Conservation (phyloP, 2,113 vertebrate genomes). For the Pedionomus torquatus region DNA sequence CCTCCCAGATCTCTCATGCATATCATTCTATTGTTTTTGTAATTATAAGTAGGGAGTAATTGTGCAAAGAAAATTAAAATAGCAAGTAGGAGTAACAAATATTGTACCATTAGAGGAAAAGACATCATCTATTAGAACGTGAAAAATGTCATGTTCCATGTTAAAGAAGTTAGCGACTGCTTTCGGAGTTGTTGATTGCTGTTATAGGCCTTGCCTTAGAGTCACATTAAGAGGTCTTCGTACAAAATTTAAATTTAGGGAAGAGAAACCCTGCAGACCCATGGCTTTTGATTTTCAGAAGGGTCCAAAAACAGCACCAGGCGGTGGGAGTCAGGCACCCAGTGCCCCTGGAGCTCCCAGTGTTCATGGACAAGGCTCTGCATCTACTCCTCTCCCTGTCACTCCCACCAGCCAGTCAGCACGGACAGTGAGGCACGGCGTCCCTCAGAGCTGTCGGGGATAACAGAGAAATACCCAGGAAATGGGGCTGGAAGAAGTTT, state of each 20-base stretch:
- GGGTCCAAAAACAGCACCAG: neutral
- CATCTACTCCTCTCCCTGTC: rapidly evolving
- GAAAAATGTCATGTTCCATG: neutral
- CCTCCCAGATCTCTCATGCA: conserved; percentile 35
- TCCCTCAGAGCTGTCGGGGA: neutral
- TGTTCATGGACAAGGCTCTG: neutral
- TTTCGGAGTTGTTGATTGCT: neutral
- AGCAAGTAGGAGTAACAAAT: conserved; percentile 50
- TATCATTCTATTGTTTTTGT: conserved; percentile 47
- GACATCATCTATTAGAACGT: neutral
- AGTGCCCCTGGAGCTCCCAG: neutral
- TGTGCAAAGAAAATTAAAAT: conserved; percentile 39
- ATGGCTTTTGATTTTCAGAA: neutral
- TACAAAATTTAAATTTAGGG: neutral
- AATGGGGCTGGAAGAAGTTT: neutral
- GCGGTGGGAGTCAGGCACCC: neutral
- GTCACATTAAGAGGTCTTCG: neutral
- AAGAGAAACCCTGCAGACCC: neutral
- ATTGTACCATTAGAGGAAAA: conserved; percentile 28
- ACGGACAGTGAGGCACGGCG: rapidly evolving
- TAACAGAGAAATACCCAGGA: neutral
- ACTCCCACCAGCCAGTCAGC: rapidly evolving
- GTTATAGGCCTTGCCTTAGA: neutral
- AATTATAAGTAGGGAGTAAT: conserved; percentile 57
- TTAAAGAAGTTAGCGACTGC: neutral